Conservation (phyloP, 2,888 invertebrate species). For the Aphidoletes aphidimyza region DNA sequence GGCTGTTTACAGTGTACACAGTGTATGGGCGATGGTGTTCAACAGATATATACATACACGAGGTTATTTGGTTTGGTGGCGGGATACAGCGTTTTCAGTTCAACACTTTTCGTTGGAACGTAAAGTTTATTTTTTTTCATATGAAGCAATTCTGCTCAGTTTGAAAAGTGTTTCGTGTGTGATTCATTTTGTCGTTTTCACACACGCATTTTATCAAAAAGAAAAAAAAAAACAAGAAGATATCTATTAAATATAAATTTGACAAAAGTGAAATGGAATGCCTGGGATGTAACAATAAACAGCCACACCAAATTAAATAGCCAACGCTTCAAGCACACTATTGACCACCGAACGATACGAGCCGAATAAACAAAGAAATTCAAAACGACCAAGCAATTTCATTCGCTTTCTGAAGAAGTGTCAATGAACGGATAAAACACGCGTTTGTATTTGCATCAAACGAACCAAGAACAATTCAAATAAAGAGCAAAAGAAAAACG, state of each 20-base stretch:
- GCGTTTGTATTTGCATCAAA: too few species aligned
- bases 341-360: neutral
- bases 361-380: too few species aligned
- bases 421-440: neutral
- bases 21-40: too few species aligned
- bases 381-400: too few species aligned
- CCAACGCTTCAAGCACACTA: neutral
- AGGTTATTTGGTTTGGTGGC: neutral
- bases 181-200: too few species aligned
- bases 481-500: too few species aligned
- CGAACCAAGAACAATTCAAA: too few species aligned
- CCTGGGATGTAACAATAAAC: neutral
- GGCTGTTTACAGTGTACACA: constrained; percentile 22
- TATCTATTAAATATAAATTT: neutral
- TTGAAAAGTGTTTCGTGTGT: too few species aligned
- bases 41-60: neutral
- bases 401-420: neutral
- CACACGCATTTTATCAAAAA: too few species aligned
- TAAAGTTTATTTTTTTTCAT: too few species aligned
- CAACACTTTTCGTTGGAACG: neutral
- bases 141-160: too few species aligned
- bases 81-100: neutral
- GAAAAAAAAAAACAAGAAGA: too few species aligned
- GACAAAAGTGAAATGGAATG: neutral
- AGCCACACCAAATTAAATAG: neutral